A percentile compares a stretch with the other conserved stretches of the same genome.
Evolutionary conservation across 2,797 vertebrate species (phyloP).

Genomic region (Hapalemur alaotrensis): DNA sequence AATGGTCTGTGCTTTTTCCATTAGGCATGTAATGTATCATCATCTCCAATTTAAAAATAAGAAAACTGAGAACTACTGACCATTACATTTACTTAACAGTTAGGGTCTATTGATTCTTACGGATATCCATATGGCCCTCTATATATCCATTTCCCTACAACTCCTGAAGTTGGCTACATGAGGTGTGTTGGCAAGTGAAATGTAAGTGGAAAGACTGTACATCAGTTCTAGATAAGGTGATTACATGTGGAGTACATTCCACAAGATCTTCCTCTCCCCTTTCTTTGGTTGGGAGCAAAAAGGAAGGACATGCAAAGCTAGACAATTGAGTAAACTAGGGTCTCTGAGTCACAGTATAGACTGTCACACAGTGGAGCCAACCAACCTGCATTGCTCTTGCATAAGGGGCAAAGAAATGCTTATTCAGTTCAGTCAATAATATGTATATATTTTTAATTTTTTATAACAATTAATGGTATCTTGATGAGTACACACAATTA

Average conservation of each 20-base stretch:
- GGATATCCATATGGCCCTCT: not conserved
- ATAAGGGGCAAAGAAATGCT: not conserved
- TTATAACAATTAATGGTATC: not conserved
- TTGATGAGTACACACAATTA: not conserved
- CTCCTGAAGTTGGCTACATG: not conserved
- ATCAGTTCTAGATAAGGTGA: not conserved
- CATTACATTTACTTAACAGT: not conserved
- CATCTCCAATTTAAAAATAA: not conserved
- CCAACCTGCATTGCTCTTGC: not conserved
- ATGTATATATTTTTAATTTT: not conserved
- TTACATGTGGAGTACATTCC: not conserved
- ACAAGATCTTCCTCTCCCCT: not conserved
- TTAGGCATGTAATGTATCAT: not conserved
- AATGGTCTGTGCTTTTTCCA: not conserved
- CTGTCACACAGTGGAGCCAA: not conserved
- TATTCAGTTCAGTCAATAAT: not conserved
- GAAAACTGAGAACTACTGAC: not conserved
- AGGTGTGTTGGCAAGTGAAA: not conserved
- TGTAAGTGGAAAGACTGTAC: not conserved
- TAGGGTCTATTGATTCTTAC: not conserved
- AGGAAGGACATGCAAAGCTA: not conserved
- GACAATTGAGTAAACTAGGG: not conserved
- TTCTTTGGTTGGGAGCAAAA: not conserved
- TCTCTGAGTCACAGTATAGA: not conserved
- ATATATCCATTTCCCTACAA: not conserved